Evolutionary conservation across 2,113 vertebrate species (phyloP), one percentile per base, ranked within the genome.

Genomic region (Toxotes chatareus): DNA sequence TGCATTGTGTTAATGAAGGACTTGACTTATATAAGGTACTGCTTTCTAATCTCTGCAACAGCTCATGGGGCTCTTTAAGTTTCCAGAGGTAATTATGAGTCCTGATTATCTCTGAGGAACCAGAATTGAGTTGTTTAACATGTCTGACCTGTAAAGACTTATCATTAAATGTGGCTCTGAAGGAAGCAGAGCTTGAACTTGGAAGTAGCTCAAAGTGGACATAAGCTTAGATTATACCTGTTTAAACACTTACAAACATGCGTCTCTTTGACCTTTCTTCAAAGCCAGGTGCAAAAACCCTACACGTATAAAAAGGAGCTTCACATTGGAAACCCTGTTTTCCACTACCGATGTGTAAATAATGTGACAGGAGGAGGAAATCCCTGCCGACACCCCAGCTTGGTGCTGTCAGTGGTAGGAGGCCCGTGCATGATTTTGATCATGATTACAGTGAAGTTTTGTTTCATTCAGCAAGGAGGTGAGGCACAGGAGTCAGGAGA

Each of bases 401-500:
- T 61, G 84, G 67, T 11, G 72, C 83, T 19, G 59, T 36, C 63
- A 34, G 75, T 7, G 53, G 42, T 64, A 14, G 61, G 75, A 46
- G 84, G 51, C 47, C 34, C 0, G 19, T 75, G 83, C 53, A 73
- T 38, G 72, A 77, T 27, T 68, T 62, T 16, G 17, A 69, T 73
- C 17, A 62, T 51, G 79, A 76, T 76, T 34, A 68, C 60, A 74
- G 65, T 79, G 78, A 76, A 32, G 31, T 61, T 85, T 80, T 63
- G 76, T 80, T 88, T 79, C 56, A 27, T 69, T 87, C 40, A 84
- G 79, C 76, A 64, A 80, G 42, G 72, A 67, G 72, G 76, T 71
- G 91, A 90, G 93, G 90, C 89, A 91, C 89, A 85, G 65, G 27
- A 73, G 60, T 89, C 63, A 75, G 81, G 83, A 74, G 36, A 87